Conservation (phyloP, 2,113 vertebrate species). For the Dipodomys merriami region DNA sequence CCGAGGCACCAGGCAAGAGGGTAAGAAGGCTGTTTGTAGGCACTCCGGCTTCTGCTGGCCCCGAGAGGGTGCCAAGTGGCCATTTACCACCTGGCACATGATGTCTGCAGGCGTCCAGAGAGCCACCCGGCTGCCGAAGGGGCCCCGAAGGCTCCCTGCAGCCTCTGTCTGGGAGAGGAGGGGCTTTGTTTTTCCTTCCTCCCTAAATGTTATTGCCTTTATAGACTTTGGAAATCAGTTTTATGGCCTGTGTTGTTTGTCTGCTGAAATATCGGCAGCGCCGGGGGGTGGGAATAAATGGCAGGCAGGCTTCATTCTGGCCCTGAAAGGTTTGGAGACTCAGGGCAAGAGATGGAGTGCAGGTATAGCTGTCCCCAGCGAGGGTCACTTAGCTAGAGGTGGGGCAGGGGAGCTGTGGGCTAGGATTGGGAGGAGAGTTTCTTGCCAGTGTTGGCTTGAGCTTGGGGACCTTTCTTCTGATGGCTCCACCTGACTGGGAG, state of each 20-base stretch:
- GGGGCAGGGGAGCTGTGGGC: neutral
- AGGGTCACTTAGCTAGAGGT: neutral
- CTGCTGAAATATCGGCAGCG: neutral
- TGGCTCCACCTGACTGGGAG: neutral
- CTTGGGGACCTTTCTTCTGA: neutral
- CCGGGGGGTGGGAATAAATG: neutral
- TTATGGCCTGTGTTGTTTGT: neutral
- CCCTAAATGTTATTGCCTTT: conserved; percentile 48
- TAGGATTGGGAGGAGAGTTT: neutral
- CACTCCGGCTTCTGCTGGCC: neutral
- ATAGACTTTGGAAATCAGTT: conserved; percentile 56
- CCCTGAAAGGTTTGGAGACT: neutral
- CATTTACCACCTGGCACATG: neutral
- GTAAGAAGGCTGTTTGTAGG: neutral
- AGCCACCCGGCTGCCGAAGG: neutral
- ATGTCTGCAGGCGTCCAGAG: conserved; percentile 32
- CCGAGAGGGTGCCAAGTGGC: neutral
- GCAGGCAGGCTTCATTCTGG: neutral
- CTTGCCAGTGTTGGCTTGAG: neutral
- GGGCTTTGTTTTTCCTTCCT: conserved; percentile 37
- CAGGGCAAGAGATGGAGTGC: neutral
- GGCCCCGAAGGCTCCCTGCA: neutral
- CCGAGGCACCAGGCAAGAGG: neutral
- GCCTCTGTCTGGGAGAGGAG: neutral
- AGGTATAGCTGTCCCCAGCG: too few species aligned